Conservation (phyloP, 2,797 vertebrate species). For the Hozukius guyotensis region DNA sequence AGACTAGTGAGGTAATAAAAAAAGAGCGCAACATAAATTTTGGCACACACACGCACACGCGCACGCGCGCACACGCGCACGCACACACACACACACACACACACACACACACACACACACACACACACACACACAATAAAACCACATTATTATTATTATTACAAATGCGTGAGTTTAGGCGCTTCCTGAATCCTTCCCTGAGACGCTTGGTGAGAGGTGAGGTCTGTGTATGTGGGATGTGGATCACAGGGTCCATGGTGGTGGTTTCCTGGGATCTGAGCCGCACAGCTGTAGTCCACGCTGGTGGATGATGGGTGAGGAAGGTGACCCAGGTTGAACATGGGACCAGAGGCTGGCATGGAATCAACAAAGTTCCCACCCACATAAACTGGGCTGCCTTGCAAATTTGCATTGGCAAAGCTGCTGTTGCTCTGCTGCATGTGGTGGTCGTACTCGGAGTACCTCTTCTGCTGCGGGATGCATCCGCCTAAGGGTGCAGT, state of each 20-base stretch:
- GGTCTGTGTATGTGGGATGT: conserved; percentile 99
- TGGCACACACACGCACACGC: conserved; percentile 60
- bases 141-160: conserved; percentile 73
- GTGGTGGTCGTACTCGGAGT: conserved; percentile 97
- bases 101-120: conserved; percentile 20
- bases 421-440: conserved; percentile 91
- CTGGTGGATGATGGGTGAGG: conserved; percentile 98
- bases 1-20: conserved; percentile 97
- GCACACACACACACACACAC: conserved; percentile 14
- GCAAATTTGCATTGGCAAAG: conserved; percentile 95
- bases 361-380: conserved; percentile 99
- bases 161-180: conserved; percentile 99
- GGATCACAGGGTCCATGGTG: conserved; percentile 99
- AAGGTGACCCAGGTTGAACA: conserved; percentile 99
- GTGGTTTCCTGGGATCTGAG: conserved; percentile 98
- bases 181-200: conserved; percentile 99
- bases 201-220: conserved; percentile 98
- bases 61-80: background rate
- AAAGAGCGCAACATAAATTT: conserved; percentile 85
- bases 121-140: conserved; percentile 34
- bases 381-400: conserved; percentile 98
- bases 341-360: conserved; percentile 98
- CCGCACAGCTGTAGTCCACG: conserved; percentile 99
- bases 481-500: conserved; percentile 97
- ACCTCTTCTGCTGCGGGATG: conserved; percentile 97